These are phyloP conservation scores for Hofmannophila pseudospretella DNA, from an alignment of 2,888 invertebrate genomes.

Conservation along the genomic window DNA sequence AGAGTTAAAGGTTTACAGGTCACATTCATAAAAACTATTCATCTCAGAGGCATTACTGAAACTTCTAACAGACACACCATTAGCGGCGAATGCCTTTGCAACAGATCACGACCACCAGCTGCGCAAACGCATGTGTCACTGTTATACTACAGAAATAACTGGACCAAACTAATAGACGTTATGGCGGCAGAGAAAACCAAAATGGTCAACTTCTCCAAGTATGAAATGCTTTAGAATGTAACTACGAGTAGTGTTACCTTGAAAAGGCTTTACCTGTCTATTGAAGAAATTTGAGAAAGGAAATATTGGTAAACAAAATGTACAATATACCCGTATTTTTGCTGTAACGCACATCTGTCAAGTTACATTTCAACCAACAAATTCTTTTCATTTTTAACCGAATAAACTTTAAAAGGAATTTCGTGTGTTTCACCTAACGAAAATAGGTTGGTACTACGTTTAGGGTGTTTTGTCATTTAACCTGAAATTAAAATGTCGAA, in stretches of 20 bases:
- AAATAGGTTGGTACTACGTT: slow-evolving; percentile 52
- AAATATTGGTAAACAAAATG: too few relatives aligned
- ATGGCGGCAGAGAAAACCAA: slow-evolving; percentile 36
- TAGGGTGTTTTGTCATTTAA: slow-evolving; percentile 57
- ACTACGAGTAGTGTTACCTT: too few relatives aligned
- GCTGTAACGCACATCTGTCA: slow-evolving; percentile 31
- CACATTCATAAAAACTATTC: slow-evolving; percentile 11
- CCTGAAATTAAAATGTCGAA: slow-evolving; percentile 74
- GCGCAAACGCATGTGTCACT: slow-evolving; percentile 43
- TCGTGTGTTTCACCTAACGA: slow-evolving; percentile 30
- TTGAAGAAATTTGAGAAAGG: too few relatives aligned
- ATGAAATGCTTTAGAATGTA: too few relatives aligned
- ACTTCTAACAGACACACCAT: slow-evolving; percentile 28
- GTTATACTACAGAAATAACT: slow-evolving; percentile 36
- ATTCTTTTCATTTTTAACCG: slow-evolving; percentile 37
- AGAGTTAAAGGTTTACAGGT: slow-evolving; percentile 8
- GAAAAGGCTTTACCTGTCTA: too few relatives aligned
- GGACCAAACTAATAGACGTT: slow-evolving; percentile 33
- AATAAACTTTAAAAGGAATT: slow-evolving; percentile 29
- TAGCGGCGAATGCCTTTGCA: slow-evolving; percentile 34
- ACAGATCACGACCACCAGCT: slow-evolving; percentile 49
- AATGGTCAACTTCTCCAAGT: slow-evolving; percentile 28
- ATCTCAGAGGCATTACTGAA: slow-evolving; percentile 22
- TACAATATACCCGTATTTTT: too few relatives aligned
- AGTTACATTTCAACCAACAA: slow-evolving; percentile 33